Conservation (phyloP, 1,140 invertebrate species). For the Schlechtendalia chinensis region DNA sequence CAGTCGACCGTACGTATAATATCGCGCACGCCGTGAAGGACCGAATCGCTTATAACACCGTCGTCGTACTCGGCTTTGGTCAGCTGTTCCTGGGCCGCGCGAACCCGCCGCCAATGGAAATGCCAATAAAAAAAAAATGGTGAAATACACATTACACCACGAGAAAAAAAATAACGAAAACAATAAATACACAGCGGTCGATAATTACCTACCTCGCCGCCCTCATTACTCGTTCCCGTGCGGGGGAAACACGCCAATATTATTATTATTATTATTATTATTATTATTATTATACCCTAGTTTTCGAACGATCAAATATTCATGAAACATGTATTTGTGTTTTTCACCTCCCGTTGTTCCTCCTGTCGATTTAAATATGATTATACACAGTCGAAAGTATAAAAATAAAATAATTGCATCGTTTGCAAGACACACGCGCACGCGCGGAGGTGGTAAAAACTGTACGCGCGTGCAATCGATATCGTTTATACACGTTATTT, state of each 20-base stretch:
- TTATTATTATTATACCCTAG: conserved; percentile 7
- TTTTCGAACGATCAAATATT: conserved; percentile 40
- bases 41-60: not conserved
- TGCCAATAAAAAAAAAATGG: not conserved
- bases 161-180: not conserved
- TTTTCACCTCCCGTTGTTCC: conserved; percentile 14
- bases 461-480: conserved; percentile 9
- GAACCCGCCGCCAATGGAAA: not conserved
- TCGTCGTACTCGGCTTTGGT: not conserved
- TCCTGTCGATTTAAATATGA: too few species aligned
- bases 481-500: conserved; percentile 4
- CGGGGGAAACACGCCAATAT: conserved; percentile 42
- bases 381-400: not conserved
- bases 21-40: not conserved
- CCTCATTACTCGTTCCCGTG: not conserved
- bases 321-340: conserved; percentile 32
- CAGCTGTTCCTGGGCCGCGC: not conserved
- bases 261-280: conserved; percentile 25
- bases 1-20: conserved; percentile 9
- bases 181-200: not conserved
- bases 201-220: conserved; percentile 32
- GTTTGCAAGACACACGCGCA: not conserved
- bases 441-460: conserved; percentile 27
- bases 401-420: conserved; percentile 40
- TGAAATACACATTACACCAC: not conserved